These are phyloP conservation scores for Regulus satrapa DNA, from an alignment of 2,113 vertebrate genomes.

Conservation along the genomic window DNA sequence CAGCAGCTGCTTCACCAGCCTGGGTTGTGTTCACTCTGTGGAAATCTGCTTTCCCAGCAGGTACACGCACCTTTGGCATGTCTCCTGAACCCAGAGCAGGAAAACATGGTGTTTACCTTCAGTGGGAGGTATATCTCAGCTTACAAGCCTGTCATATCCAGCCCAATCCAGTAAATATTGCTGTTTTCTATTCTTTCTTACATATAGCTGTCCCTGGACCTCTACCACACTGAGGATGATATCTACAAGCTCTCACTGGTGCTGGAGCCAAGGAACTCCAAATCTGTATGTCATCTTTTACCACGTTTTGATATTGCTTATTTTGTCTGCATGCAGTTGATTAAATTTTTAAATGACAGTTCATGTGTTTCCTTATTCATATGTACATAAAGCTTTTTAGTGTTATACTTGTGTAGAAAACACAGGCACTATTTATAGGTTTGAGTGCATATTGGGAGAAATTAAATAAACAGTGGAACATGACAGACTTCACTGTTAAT, in stretches of 20 bases:
- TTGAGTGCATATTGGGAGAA: background rate
- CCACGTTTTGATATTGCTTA: background rate
- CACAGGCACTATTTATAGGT: background rate
- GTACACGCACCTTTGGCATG: fast-evolving
- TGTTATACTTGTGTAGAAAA: background rate
- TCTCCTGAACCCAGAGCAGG: background rate
- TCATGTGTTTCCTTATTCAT: background rate
- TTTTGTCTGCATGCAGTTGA: background rate
- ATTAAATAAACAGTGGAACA: background rate
- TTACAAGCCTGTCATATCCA: background rate
- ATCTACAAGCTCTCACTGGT: conserved; percentile 95
- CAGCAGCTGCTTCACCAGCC: background rate
- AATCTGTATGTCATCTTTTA: conserved; percentile 74
- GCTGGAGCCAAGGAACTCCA: conserved; percentile 91
- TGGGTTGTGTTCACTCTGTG: background rate
- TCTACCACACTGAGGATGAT: conserved; percentile 97
- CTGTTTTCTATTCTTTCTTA: background rate
- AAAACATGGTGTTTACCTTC: background rate
- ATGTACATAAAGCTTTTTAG: background rate
- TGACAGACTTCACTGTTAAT: background rate
- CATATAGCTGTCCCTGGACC: conserved; percentile 89
- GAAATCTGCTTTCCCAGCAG: background rate
- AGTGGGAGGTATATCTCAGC: background rate
- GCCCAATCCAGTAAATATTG: background rate
- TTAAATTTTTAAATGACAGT: background rate